A percentile compares a stretch with the other conserved stretches of the same genome.
phyloP scores from a whole-genome alignment of 2,113 vertebrate species.

The Pao palembangensis region DNA sequence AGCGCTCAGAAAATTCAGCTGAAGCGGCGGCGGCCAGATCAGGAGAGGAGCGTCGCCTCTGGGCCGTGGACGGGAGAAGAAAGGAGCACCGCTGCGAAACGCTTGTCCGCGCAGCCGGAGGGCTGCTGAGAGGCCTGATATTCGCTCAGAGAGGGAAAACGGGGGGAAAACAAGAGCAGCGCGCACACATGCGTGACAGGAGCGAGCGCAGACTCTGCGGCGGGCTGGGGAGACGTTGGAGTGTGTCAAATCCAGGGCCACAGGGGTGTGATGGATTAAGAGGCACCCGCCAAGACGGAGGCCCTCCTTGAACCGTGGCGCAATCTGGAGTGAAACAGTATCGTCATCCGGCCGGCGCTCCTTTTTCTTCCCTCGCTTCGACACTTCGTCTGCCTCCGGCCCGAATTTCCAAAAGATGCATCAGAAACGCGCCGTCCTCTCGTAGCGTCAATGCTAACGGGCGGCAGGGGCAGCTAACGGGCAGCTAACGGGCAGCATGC shows the following conservation, averaged over 20 bases:
- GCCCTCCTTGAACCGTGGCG: conserved; percentile 48
- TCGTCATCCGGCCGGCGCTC: conserved; percentile 28
- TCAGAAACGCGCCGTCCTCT: too few relatives aligned
- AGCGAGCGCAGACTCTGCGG: conserved; percentile 24
- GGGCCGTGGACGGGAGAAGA: too few relatives aligned
- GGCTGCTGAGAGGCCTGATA: conserved; percentile 24
- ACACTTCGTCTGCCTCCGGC: background rate
- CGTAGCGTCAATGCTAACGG: too few relatives aligned
- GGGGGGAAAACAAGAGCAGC: conserved; percentile 40
- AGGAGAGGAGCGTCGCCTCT: too few relatives aligned
- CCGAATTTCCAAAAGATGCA: too few relatives aligned
- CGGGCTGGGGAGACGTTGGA: conserved; percentile 21
- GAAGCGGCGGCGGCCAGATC: too few relatives aligned
- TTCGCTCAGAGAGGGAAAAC: conserved; percentile 32
- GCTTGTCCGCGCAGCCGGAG: conserved; percentile 45
- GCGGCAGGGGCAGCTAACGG: too few relatives aligned
- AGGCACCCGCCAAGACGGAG: conserved; percentile 36
- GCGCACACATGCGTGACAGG: conserved; percentile 48
- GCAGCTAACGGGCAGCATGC: too few relatives aligned
- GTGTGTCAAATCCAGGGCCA: conserved; percentile 56
- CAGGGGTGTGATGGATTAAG: conserved; percentile 64
- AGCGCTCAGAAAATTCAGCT: background rate
- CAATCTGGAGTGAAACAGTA: conserved; percentile 38
- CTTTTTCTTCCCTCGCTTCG: background rate
- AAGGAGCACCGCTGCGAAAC: background rate